Conservation (phyloP, 2,797 vertebrate species). For the Neosalanx taihuensis region DNA sequence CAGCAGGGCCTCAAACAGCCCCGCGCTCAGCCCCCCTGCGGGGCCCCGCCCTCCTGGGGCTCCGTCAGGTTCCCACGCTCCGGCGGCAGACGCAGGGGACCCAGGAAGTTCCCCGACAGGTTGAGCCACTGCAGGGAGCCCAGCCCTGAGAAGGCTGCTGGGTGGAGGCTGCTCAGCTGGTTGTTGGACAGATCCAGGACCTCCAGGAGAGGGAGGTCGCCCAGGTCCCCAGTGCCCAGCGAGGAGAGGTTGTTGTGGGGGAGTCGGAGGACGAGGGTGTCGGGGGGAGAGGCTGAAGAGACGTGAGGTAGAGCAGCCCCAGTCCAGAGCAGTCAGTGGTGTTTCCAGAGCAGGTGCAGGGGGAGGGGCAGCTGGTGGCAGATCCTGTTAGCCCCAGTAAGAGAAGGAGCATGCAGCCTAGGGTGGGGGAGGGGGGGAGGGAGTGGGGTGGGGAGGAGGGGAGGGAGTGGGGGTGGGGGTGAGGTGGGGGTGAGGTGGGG, state of each 20-base stretch:
- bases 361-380: constrained; percentile 76
- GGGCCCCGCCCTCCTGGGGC: constrained; percentile 53
- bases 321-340: constrained; percentile 85
- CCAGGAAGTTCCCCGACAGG: constrained; percentile 88
- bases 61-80: constrained; percentile 74
- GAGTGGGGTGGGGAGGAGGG: neutral
- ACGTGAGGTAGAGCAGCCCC: constrained; percentile 77
- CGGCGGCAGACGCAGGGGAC: constrained; percentile 33
- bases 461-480: neutral
- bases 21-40: constrained; percentile 78
- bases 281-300: constrained; percentile 63
- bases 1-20: constrained; percentile 77
- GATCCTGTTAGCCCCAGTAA: constrained; percentile 64
- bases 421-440: constrained; percentile 29
- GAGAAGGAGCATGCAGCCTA: constrained; percentile 68
- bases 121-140: constrained; percentile 82
- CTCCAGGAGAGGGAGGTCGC: constrained; percentile 82
- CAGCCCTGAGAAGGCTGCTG: constrained; percentile 78
- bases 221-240: constrained; percentile 73
- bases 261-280: constrained; percentile 79
- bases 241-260: constrained; percentile 86
- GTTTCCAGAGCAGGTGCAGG: constrained; percentile 80
- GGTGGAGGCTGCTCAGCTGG: constrained; percentile 78
- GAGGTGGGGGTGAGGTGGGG: too few species aligned
- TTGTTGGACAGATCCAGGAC: constrained; percentile 92